phyloP scores from a whole-genome alignment of 2,888 invertebrate species.

The Acanthopleura granulata region DNA sequence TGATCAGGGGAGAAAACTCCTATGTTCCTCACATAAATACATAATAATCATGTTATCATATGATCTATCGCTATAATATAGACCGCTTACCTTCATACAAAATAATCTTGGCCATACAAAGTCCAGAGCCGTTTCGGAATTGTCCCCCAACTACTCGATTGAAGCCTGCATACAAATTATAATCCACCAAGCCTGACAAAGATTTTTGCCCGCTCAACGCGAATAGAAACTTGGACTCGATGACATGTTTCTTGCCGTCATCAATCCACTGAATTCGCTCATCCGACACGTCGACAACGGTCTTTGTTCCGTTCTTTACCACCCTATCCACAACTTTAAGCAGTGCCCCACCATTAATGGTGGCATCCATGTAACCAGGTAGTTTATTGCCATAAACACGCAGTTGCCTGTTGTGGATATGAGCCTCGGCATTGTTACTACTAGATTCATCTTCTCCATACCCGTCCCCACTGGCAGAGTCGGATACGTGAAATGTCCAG shows the following conservation, averaged over 20 bases:
- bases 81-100: slow-evolving; percentile 6
- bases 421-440: slow-evolving; percentile 64
- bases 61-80: background rate
- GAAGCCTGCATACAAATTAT: slow-evolving; percentile 60
- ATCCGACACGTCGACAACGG: slow-evolving; percentile 48
- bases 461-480: slow-evolving; percentile 61
- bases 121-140: slow-evolving; percentile 59
- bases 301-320: slow-evolving; percentile 51
- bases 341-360: slow-evolving; percentile 62
- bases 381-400: slow-evolving; percentile 64
- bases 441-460: slow-evolving; percentile 61
- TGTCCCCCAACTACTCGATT: slow-evolving; percentile 64
- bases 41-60: too few species aligned
- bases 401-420: slow-evolving; percentile 62
- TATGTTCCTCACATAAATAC: background rate
- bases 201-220: slow-evolving; percentile 57
- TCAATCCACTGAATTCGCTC: slow-evolving; percentile 55
- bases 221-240: slow-evolving; percentile 62
- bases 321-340: slow-evolving; percentile 60
- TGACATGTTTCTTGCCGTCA: slow-evolving; percentile 48
- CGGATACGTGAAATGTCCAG: slow-evolving; percentile 65
- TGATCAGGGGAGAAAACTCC: background rate
- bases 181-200: slow-evolving; percentile 48
- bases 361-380: slow-evolving; percentile 61
- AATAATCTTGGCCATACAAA: slow-evolving; percentile 39